Conservation (phyloP, 2,113 vertebrate species). For the chimpanzee (Pan troglodytes) region NHGRI_mPanTro3-v2.1_pri NC_072407.2:101182001-101182500, state of each 20-base stretch:
- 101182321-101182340: not conserved
- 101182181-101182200: not conserved
- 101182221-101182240: not conserved
- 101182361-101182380: slow-evolving; percentile 51
- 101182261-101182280: not conserved
- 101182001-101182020: not conserved
- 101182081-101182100: not conserved
- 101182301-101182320: slow-evolving; percentile 15
- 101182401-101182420: slow-evolving; percentile 1
- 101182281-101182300: not conserved
- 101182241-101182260: not conserved
- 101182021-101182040: not conserved
- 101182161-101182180: not conserved
- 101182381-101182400: slow-evolving; percentile 36
- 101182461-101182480: slow-evolving; percentile 2
- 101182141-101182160: not conserved
- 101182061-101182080: not conserved
- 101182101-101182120: not conserved
- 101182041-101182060: not conserved
- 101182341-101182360: not conserved
- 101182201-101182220: slow-evolving; percentile 12
- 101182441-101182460: slow-evolving; percentile 34
- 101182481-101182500: slow-evolving; percentile 1
- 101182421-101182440: slow-evolving; percentile 60
- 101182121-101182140: not conserved